Evolutionary conservation across 2,888 invertebrate species (phyloP).

Genomic region (Campaea margaritaria): DNA sequence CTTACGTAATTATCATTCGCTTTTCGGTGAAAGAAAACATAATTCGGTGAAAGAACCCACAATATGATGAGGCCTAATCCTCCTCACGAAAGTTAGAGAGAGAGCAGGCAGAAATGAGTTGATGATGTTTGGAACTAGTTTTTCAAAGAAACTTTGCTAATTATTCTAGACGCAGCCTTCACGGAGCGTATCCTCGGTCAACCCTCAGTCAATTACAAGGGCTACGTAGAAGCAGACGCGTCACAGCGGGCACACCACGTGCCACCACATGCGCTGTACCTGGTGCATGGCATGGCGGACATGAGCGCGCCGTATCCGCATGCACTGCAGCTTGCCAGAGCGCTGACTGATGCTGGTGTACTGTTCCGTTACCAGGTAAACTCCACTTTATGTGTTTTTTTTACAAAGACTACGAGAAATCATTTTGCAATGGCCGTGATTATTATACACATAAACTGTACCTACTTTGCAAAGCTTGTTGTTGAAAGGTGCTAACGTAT

Average conservation of each 20-base stretch:
- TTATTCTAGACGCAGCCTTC: slow-evolving; percentile 93
- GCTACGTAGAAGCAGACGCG: slow-evolving; percentile 96
- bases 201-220: slow-evolving; percentile 94
- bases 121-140: neutral
- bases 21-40: no score
- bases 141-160: neutral
- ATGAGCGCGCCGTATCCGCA: slow-evolving; percentile 97
- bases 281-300: slow-evolving; percentile 97
- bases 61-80: no score
- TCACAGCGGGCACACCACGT: slow-evolving; percentile 95
- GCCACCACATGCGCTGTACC: slow-evolving; percentile 93
- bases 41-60: no score
- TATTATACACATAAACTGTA: no score
- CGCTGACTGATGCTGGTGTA: slow-evolving; percentile 94
- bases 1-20: no score
- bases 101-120: no score
- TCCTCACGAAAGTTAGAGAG: no score
- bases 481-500: no score
- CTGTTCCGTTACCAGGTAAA: slow-evolving; percentile 96
- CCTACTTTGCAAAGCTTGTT: no score
- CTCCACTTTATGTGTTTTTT: neutral
- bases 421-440: no score
- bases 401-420: no score
- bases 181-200: slow-evolving; percentile 97
- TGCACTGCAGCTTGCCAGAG: slow-evolving; percentile 94